phyloP scores from a whole-genome alignment of 2,113 vertebrate genomes.

The Urocitellus parryii region DNA sequence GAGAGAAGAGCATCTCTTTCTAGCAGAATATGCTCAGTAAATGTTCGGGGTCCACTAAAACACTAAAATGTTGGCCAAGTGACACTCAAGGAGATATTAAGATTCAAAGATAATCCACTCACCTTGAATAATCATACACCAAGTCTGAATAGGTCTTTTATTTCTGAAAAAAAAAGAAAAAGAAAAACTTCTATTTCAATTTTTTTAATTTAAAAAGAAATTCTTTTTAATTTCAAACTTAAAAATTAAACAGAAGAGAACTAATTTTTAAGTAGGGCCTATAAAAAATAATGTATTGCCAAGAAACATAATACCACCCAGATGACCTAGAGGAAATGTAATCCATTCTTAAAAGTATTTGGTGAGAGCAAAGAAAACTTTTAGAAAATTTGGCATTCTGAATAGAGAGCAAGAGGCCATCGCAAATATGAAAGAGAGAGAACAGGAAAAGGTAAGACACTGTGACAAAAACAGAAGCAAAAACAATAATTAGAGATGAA shows the following conservation, averaged over 20 bases:
- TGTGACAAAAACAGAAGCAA: background rate
- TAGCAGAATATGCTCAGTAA: background rate
- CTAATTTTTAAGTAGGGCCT: background rate
- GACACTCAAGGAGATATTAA: background rate
- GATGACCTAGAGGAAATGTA: background rate
- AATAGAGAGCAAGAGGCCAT: background rate
- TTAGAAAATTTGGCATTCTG: slow-evolving; percentile 6
- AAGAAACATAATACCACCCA: background rate
- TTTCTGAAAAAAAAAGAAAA: background rate
- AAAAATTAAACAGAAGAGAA: background rate
- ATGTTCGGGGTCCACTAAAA: background rate
- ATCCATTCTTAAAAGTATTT: slow-evolving; percentile 5
- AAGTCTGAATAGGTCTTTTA: background rate
- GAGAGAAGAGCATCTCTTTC: background rate
- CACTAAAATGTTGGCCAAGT: background rate
- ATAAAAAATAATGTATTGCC: background rate
- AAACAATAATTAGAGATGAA: background rate
- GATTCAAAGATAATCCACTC: background rate
- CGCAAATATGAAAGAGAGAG: background rate
- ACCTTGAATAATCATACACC: background rate
- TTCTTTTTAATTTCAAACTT: background rate
- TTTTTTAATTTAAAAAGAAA: background rate
- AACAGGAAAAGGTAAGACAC: background rate
- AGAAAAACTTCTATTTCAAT: background rate
- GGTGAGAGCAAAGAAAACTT: background rate